Base-by-base conservation (phyloP, 2,797 vertebrate genomes). In the Sylvia borin region DNA sequence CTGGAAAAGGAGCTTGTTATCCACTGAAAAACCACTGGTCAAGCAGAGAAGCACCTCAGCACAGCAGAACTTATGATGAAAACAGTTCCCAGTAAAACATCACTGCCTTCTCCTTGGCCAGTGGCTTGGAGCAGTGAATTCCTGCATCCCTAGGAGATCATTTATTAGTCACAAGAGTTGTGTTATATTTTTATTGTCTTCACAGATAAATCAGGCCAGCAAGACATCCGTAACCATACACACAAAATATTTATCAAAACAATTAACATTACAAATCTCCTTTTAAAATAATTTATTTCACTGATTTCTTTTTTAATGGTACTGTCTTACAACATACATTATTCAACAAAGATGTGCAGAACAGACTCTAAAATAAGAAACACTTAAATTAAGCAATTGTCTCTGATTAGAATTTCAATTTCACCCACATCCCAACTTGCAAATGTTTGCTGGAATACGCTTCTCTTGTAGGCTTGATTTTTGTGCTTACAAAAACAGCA, bases 281-380 rank as follows among this genome's bases (percentile, higher is more conserved):
- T 98, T 98, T 98, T 98, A 98, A 98, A 98, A 98, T 98, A 98
- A 98, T 98, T 98, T 98, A 98, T 98, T 98, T 97, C 77, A 97
- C 96, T 32, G 47, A 87, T 97, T 93, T 97, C 61, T 96, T 97
- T 97, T 97, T 71, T 72, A 97, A 97, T 95, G 97, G 74, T 97
- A 94, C 96, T 96, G 92, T 96, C 94, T 97, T 95, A 98, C 94
- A 97, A 97, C 97, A 97, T 98, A 98, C 97, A 97, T 97, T 97
- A 98, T 97, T 98, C 96, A 98, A 97, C 97, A 95, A 95, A 97
- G 95, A 96, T 95, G 96, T 97, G 97, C 94, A 96, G 96, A 98
- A 97, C 96, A 97, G 96, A 97, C 95, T 95, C 92, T 97, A 97
- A 98, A 98, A 97, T 94, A 97, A 96, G 96, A 97, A 98, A 98